These are phyloP conservation scores for Heliangelus exortis DNA, from an alignment of 2,797 vertebrate genomes.

Conservation along the genomic window DNA sequence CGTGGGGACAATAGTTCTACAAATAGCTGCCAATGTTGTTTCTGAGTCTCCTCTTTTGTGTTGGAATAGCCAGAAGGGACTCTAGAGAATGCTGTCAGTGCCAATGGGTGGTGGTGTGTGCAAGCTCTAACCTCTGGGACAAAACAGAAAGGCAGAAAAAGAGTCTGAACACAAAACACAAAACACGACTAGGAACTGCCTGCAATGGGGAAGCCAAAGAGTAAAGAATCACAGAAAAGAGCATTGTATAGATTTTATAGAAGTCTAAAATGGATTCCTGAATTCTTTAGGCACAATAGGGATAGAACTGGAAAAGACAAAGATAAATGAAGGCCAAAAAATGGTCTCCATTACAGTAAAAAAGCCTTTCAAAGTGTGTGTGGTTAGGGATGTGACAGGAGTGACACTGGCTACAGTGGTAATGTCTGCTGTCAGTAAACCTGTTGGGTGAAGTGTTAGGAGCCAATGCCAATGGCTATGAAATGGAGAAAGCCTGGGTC, in stretches of 20 bases:
- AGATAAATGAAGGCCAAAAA: slow-evolving; percentile 30
- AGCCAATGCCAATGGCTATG: neutral
- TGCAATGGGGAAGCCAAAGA: neutral
- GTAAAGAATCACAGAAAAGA: slow-evolving; percentile 18
- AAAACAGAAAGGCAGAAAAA: slow-evolving; percentile 1
- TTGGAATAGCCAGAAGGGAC: slow-evolving; percentile 21
- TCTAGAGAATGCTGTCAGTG: slow-evolving; percentile 3
- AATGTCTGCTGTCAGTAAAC: neutral
- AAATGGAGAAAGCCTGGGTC: neutral
- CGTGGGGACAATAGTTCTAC: neutral
- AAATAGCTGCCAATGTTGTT: slow-evolving; percentile 16
- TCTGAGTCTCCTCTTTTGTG: slow-evolving; percentile 5
- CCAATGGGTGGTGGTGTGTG: neutral
- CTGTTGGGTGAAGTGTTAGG: neutral
- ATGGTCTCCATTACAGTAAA: neutral
- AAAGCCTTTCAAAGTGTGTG: neutral
- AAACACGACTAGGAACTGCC: neutral
- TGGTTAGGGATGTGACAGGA: neutral
- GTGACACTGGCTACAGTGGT: neutral
- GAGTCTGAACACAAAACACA: neutral
- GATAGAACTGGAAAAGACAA: slow-evolving; percentile 10
- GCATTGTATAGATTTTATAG: slow-evolving; percentile 25
- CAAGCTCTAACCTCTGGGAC: slow-evolving; percentile 20
- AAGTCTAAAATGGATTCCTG: slow-evolving; percentile 1
- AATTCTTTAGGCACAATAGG: slow-evolving; percentile 14